Base-by-base conservation (phyloP, 2,797 vertebrate genomes). In the Tangara arthus region DNA sequence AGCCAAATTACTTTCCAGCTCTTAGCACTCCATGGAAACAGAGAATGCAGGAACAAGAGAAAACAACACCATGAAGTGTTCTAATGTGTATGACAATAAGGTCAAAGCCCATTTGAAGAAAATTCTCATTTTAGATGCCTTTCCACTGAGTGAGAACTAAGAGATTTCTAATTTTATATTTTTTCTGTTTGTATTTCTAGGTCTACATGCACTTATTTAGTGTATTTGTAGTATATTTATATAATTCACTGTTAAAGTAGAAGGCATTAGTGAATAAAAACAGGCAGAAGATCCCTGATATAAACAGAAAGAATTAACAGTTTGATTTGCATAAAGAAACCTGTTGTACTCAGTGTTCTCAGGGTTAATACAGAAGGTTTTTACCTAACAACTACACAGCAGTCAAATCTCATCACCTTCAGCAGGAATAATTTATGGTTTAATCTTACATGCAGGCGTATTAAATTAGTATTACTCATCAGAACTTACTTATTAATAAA, bases 381-480 rank as follows among this genome's bases (percentile, higher is more conserved):
- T 87, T 97, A 95, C 87, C 82, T 95, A 93, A 96, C 83, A 97
- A 82, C 88, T 56, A 85, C 84, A 93, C 6, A 85, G 83, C 76
- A 97, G 87, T 95, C 96, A 96, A 95, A 97, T 96, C 95, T 96
- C 95, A 98, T 98, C 97, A 97, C 95, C 95, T 97, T 98, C 97
- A 96, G 93, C 93, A 97, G 95, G 85, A 98, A 98, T 98, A 98
- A 98, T 98, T 98, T 98, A 98, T 98, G 97, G 94, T 98, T 98
- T 98, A 98, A 98, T 98, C 97, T 98, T 97, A 98, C 97, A 98
- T 97, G 93, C 96, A 97, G 96, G 93, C 75, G 1, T 97, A 98
- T 97, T 98, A 98, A 98, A 98, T 98, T 98, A 98, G 97, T 97
- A 98, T 98, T 98, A 97, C 97, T 98, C 98, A 98, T 98, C 98